These are phyloP conservation scores for Acanthococcus lagerstroemiae DNA, from an alignment of 2,888 invertebrate genomes.

Conservation along the genomic window DNA sequence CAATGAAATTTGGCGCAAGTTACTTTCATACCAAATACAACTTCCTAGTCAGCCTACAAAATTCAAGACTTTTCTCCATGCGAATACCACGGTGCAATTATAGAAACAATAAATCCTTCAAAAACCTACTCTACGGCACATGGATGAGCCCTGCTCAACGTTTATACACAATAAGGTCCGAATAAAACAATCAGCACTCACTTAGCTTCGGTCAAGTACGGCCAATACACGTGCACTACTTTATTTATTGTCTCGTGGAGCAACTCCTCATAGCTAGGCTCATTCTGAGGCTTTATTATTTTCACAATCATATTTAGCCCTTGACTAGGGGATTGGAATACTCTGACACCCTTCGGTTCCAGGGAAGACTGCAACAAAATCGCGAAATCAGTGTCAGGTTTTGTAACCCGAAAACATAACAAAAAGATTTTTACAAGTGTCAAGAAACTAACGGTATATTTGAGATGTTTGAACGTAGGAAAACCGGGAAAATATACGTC, in stretches of 20 bases:
- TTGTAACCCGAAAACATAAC: neutral
- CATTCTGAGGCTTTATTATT: constrained; percentile 42
- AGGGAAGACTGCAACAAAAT: constrained; percentile 49
- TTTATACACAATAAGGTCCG: constrained; percentile 71
- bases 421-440: neutral
- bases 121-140: too few species aligned
- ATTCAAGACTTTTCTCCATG: too few species aligned
- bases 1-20: too few species aligned
- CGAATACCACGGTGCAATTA: too few species aligned
- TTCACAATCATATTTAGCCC: constrained; percentile 72
- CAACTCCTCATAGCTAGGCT: constrained; percentile 41
- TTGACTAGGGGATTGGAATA: constrained; percentile 76
- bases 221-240: constrained; percentile 78
- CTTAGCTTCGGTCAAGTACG: constrained; percentile 78
- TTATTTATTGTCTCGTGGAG: constrained; percentile 55
- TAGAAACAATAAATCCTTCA: too few species aligned
- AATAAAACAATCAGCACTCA: constrained; percentile 42
- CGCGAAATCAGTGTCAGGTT: neutral
- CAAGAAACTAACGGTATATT: constrained; percentile 56
- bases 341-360: constrained; percentile 62
- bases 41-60: too few species aligned
- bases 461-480: constrained; percentile 77
- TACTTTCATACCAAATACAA: too few species aligned
- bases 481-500: constrained; percentile 79
- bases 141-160: too few species aligned